phyloP scores from a whole-genome alignment of 2,888 invertebrate species.

The Plebejus anna region DNA sequence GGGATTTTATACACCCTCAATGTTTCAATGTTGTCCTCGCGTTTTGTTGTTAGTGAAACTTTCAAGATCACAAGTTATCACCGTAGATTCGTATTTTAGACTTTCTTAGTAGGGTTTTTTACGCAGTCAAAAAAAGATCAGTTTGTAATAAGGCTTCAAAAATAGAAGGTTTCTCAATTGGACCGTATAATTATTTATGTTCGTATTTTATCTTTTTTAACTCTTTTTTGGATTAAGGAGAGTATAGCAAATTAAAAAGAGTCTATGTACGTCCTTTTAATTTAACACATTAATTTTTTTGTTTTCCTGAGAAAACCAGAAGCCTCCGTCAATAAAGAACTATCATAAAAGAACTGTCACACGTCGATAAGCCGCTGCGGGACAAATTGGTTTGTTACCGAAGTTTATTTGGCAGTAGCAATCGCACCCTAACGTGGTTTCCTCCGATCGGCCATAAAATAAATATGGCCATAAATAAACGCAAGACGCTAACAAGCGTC shows the following conservation, averaged over 20 bases:
- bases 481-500: constrained; percentile 78
- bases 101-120: background rate
- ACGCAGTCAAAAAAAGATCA: background rate
- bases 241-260: no score
- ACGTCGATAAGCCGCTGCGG: background rate
- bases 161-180: no score
- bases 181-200: no score
- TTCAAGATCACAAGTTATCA: background rate
- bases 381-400: constrained; percentile 23
- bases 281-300: no score
- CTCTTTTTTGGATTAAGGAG: no score
- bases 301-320: background rate
- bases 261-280: no score
- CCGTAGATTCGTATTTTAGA: background rate
- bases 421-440: background rate
- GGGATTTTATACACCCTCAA: constrained; percentile 62
- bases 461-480: constrained; percentile 80
- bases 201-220: no score
- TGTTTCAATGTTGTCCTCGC: constrained; percentile 33
- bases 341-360: constrained; percentile 45
- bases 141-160: no score
- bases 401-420: constrained; percentile 17
- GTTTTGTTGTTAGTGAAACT: background rate
- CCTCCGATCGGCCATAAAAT: constrained; percentile 62
- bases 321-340: background rate